Evolutionary conservation across 2,113 vertebrate genomes (phyloP).

Genomic region (Montifringilla adamsi): DNA sequence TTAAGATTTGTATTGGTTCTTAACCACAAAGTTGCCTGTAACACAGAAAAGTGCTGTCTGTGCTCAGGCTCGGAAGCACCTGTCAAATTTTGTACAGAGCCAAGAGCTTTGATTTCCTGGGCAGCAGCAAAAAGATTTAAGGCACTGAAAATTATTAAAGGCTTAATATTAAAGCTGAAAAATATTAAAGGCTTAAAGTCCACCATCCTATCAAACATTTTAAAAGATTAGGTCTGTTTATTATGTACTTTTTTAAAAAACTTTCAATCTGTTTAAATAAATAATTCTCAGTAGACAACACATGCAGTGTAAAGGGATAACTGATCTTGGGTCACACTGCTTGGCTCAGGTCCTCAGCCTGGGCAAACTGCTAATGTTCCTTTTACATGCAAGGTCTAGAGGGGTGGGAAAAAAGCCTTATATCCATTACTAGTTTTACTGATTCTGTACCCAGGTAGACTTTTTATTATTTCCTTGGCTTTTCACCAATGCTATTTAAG

Average conservation of each 20-base stretch:
- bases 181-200: constrained; percentile 9
- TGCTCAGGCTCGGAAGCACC: neutral
- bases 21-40: constrained; percentile 24
- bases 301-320: neutral
- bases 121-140: neutral
- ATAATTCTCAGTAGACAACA: neutral
- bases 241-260: neutral
- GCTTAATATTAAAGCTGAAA: constrained; percentile 32
- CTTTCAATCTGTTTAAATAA: neutral
- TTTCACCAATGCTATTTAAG: neutral
- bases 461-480: neutral
- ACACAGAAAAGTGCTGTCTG: constrained; percentile 25
- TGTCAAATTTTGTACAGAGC: constrained; percentile 19
- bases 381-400: neutral
- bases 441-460: neutral
- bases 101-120: neutral
- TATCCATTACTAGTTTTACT: neutral
- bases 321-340: neutral
- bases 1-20: constrained; percentile 26
- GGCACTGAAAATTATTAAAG: neutral
- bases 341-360: neutral
- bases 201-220: neutral
- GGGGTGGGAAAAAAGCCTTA: neutral
- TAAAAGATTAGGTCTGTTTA: neutral
- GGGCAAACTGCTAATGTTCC: neutral